Base-by-base conservation (phyloP, 2,113 vertebrate genomes). In the Spea bombifrons region DNA sequence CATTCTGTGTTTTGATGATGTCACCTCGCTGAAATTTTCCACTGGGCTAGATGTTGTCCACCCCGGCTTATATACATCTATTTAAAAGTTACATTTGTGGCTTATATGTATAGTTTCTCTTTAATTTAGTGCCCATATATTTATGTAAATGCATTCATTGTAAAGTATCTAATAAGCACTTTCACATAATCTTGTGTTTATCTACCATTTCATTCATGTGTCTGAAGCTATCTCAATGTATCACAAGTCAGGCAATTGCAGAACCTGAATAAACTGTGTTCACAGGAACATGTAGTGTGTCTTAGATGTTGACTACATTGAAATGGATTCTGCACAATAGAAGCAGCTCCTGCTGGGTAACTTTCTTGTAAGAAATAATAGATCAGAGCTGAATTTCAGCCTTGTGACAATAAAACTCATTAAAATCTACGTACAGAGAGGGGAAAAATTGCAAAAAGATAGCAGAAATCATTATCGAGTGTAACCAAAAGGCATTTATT, bases 301-400 rank as follows among this genome's bases (percentile, higher is more conserved):
- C 59, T 78, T n/a, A 57, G 75, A 78, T 78, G 55, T 71, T 78
- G 76, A 49, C 68, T 78, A 78, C 59, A 78, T 78, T 45, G 76
- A 71, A 78, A 78, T 78, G 71, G 76, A 78, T 78, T 78, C 76
- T 52, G 76, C 69, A 78, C 76, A 78, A 78, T 78, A 78, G 76
- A 71, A 71, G 68, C 68, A 78, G 59, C 76, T 65, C 76, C 76
- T 72, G 76, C 76, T 65, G 76, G 17, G 76, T 64, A 78, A 52
- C 67, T 78, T 78, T 78, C 76, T 78, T 71, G 71, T 6, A 59
- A 78, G 59, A 78, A 78, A 78, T 78, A 78, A 78, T 78, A 71
- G 76, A 78, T 71, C 68, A 71, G 57, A 78, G 76, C 55, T 50
- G 76, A 65, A 71, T 65, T 78, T 72, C 68, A 71, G 59, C 48